Evolutionary conservation across 2,888 invertebrate genomes (phyloP).

Genomic region (Amblyjoppa proteus): DNA sequence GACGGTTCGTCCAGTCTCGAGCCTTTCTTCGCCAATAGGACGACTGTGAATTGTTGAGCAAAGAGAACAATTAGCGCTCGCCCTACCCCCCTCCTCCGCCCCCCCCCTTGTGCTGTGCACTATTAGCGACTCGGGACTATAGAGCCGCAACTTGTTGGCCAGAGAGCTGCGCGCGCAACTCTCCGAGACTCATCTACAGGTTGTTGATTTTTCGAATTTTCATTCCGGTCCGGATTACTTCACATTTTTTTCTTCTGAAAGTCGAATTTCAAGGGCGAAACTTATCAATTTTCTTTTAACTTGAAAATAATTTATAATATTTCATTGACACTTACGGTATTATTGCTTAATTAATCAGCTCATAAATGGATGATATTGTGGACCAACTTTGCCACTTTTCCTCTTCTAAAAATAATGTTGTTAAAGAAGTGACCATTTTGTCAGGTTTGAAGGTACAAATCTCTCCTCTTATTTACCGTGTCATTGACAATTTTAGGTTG

Average conservation of each 20-base stretch:
- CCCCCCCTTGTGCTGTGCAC: neutral
- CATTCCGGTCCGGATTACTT: neutral
- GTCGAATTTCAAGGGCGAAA: neutral
- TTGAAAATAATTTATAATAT: too few relatives aligned
- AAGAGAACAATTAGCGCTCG: slow-evolving; percentile 39
- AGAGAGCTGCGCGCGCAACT: slow-evolving; percentile 5
- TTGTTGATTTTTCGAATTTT: slow-evolving; percentile 62
- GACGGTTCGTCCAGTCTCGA: neutral
- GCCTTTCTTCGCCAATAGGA: slow-evolving; percentile 20
- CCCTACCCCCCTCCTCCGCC: too few relatives aligned
- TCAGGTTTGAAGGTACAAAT: too few relatives aligned
- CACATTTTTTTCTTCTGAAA: neutral
- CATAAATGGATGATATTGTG: too few relatives aligned
- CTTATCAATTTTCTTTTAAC: too few relatives aligned
- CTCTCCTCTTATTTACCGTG: too few relatives aligned
- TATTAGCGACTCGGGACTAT: neutral
- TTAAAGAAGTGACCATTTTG: too few relatives aligned
- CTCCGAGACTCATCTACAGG: slow-evolving; percentile 46
- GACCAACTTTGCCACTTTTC: too few relatives aligned
- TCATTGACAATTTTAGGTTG: too few relatives aligned
- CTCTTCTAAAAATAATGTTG: too few relatives aligned
- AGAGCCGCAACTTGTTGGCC: slow-evolving; percentile 42
- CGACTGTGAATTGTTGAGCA: slow-evolving; percentile 32
- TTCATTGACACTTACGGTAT: too few relatives aligned
- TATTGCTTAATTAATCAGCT: too few relatives aligned